Base-by-base conservation (phyloP, 2,797 vertebrate species). In the Hydrocynus forskahlii region DNA sequence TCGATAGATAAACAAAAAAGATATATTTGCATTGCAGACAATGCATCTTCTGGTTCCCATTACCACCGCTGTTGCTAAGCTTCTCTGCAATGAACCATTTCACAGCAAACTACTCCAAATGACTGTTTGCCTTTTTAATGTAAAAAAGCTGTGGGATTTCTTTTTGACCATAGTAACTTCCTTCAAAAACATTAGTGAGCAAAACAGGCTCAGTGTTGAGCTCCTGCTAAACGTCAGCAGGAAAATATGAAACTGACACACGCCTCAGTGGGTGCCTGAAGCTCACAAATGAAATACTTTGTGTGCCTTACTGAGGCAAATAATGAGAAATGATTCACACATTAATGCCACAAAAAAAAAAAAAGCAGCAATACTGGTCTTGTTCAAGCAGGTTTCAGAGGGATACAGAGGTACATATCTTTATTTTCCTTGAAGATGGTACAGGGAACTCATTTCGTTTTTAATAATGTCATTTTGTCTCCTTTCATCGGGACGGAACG, bases 351-450 rank as follows among this genome's bases (percentile, higher is more conserved):
- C n/a, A n/a, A n/a, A n/a, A n/a, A n/a, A n/a, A n/a, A 57, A 45
- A 12, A n/a, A 17, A 45, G 23, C 21, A 29, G 7, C 72, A 59
- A 73, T 52, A 63, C 60, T 52, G 29, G 50, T 73, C 71, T 78
- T 48, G 57, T 74, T 69, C 43, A 73, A 80, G 40, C 78, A 78
- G 35, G 16, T 68, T 81, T 84, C 79, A 74, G 52, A 69, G 43
- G 45, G 43, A 52, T 68, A 80, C 78, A 81, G 38, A 72, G n/a
- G 45, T 79, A 52, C 63, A 45, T 43, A 8, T 43, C 19, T 52
- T 72, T 69, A 54, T 68, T 72, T 67, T 75, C 76, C 50, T 62
- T 38, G 66, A 29, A 74, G 69, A 64, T 50, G 50, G 45, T 76
- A 76, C 82, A 76, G 60, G 59, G 54, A 40, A 40, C 29, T n/a